Evolutionary conservation across 2,113 vertebrate species (phyloP).

Genomic region (Centropus unirufus): DNA sequence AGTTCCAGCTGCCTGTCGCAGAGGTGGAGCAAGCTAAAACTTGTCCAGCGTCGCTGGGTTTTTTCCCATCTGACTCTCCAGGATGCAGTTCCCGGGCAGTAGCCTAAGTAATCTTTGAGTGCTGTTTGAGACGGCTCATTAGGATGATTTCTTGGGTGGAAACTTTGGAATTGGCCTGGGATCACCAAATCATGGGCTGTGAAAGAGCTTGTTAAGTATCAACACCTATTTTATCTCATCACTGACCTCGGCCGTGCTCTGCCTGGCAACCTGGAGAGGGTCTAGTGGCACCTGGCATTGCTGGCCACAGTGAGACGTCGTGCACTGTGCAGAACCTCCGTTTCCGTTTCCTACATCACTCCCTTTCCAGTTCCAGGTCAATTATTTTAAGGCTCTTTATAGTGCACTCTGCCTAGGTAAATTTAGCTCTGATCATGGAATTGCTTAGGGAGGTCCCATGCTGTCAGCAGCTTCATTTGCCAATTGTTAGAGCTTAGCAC

Average conservation of each 20-base stretch:
- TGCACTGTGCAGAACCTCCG: fast-evolving
- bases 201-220: background rate
- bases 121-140: background rate
- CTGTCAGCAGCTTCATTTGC: background rate
- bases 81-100: background rate
- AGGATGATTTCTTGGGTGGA: background rate
- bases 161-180: background rate
- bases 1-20: background rate
- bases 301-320: background rate
- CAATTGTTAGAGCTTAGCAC: fast-evolving
- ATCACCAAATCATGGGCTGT: background rate
- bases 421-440: background rate
- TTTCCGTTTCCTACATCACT: background rate
- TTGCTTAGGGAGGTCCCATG: background rate
- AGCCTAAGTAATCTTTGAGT: background rate
- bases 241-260: background rate
- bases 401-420: fast-evolving
- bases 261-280: background rate
- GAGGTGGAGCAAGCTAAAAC: background rate
- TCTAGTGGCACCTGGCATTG: background rate
- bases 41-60: background rate
- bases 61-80: background rate
- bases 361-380: background rate
- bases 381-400: background rate
- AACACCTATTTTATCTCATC: background rate